Conservation (phyloP, 2,888 invertebrate species). For the Drosophila parthenogenetica region DNA sequence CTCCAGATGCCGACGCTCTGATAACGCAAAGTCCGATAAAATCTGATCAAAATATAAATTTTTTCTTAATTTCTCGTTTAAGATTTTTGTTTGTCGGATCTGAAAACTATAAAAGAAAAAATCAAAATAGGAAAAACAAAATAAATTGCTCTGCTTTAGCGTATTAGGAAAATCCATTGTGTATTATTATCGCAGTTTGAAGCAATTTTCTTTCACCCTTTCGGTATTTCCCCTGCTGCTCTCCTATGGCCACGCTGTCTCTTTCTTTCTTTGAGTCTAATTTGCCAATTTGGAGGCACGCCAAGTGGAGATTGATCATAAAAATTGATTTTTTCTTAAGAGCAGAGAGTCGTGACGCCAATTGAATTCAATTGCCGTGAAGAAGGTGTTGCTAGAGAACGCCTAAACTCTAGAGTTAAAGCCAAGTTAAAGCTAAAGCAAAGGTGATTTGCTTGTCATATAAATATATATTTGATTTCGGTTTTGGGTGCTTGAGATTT, state of each 20-base stretch:
- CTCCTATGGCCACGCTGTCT: neutral
- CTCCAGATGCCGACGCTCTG: conserved; percentile 68
- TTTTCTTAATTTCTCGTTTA: conserved; percentile 50
- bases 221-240: too few relatives aligned
- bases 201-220: conserved; percentile 55
- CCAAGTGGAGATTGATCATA: conserved; percentile 75
- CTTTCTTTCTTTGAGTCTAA: conserved; percentile 45
- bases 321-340: conserved; percentile 67
- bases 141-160: conserved; percentile 55
- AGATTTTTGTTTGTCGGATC: conserved; percentile 10
- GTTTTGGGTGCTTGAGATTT: conserved; percentile 52
- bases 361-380: conserved; percentile 71
- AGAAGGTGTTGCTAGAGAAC: conserved; percentile 66
- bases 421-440: conserved; percentile 23
- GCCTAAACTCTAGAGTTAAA: conserved; percentile 37
- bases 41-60: conserved; percentile 64
- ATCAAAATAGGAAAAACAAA: conserved; percentile 27
- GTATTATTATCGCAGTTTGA: conserved; percentile 20
- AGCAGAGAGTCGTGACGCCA: conserved; percentile 67
- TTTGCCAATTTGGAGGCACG: conserved; percentile 74
- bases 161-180: conserved; percentile 31
- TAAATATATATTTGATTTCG: conserved; percentile 76
- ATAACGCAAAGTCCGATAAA: conserved; percentile 64
- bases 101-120: conserved; percentile 13
- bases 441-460: conserved; percentile 76